phyloP scores from a whole-genome alignment of 2,888 invertebrate species.

The Athalia rosae region DNA sequence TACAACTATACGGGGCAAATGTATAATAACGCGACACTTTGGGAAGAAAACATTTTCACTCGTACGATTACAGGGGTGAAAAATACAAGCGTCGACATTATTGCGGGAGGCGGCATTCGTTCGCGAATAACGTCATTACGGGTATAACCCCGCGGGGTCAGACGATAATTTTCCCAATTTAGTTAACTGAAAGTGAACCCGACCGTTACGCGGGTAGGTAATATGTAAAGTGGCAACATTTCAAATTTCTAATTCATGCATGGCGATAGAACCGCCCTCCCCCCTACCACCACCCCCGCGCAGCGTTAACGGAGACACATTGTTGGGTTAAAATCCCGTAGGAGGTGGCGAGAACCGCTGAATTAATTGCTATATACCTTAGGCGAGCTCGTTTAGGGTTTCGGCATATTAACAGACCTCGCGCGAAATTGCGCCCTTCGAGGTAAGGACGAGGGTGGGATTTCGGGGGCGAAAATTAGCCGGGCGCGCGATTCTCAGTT shows the following conservation, averaged over 20 bases:
- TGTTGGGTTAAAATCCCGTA: conserved; percentile 33
- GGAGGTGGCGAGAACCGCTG: conserved; percentile 17
- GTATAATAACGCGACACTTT: too few relatives aligned
- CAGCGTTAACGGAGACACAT: conserved; percentile 39
- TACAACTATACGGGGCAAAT: too few relatives aligned
- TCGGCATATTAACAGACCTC: conserved; percentile 40
- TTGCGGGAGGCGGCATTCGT: too few relatives aligned
- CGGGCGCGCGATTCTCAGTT: conserved; percentile 52
- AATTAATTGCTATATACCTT: conserved; percentile 38
- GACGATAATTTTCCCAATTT: conserved; percentile 15
- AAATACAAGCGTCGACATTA: too few relatives aligned
- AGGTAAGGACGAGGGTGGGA: background rate
- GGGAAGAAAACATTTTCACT: too few relatives aligned
- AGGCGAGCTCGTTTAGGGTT: conserved; percentile 40
- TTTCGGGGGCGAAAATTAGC: conserved; percentile 51
- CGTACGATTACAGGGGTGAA: too few relatives aligned
- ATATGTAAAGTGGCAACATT: conserved; percentile 33
- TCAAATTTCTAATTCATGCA: too few relatives aligned
- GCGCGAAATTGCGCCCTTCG: conserved; percentile 7
- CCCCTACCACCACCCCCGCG: too few relatives aligned
- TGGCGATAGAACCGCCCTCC: too few relatives aligned
- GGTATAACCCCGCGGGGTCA: background rate
- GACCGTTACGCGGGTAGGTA: background rate
- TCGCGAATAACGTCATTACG: too few relatives aligned
- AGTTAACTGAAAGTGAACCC: conserved; percentile 26